Conservation (phyloP, 2,888 invertebrate genomes). For the Allygus modestus region DNA sequence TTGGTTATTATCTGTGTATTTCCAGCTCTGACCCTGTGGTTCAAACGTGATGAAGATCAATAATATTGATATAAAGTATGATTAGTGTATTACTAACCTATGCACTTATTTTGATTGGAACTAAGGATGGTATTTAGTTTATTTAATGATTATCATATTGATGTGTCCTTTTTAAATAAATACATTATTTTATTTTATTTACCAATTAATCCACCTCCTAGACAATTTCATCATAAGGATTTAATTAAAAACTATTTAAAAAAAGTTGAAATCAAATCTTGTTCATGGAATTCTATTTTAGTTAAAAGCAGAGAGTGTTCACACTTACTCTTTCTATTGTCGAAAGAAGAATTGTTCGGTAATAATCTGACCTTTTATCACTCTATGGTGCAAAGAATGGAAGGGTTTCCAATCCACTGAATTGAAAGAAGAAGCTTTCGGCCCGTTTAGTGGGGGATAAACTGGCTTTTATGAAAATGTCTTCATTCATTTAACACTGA, state of each 20-base stretch:
- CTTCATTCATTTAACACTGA: not conserved
- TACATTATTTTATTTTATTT: too few species aligned
- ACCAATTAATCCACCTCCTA: too few species aligned
- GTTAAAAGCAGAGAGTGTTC: not conserved
- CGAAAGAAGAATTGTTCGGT: not conserved
- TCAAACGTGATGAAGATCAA: not conserved
- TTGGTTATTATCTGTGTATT: too few species aligned
- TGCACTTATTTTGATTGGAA: too few species aligned
- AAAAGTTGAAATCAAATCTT: not conserved
- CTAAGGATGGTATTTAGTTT: too few species aligned
- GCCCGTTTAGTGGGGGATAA: not conserved
- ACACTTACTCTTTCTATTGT: conserved; percentile 2
- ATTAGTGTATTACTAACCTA: too few species aligned
- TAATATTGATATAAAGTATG: too few species aligned
- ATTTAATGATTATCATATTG: too few species aligned
- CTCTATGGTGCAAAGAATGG: conserved; percentile 23
- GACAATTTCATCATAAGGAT: too few species aligned
- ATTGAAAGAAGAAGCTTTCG: conserved; percentile 41
- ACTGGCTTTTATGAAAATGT: not conserved
- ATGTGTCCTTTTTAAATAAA: too few species aligned
- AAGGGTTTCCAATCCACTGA: conserved; percentile 39
- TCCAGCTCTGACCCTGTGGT: not conserved
- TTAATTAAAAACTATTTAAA: too few species aligned
- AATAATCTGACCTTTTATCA: conserved; percentile 26
- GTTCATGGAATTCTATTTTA: not conserved